Base-by-base conservation (phyloP, 2,888 invertebrate species). In the Lumbricus terrestris region DNA sequence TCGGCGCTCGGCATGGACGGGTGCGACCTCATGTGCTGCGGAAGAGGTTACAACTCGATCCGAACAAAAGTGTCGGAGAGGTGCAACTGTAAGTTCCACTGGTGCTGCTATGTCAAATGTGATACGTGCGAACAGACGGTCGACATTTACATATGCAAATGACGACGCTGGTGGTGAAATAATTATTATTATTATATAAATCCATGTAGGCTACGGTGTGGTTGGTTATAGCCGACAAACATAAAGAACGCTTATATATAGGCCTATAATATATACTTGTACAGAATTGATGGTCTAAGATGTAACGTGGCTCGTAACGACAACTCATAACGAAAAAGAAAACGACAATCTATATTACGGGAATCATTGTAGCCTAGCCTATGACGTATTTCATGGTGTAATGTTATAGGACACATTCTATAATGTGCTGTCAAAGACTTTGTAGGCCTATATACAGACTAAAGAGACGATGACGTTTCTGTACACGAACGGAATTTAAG, bases 31-130 rank as follows among this genome's bases (percentile, higher is more conserved):
- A 96, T 98, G 94, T 98, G 98, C 95, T 98, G 98, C 95, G 98
- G 98, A 23, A 96, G 98, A 91, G 98, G 98, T 47, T 98, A 98
- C 96, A 97, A 97, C 95, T 97, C 98, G 37, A 96, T 97, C 94
- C 97, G 97, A 94, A 96, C 96, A 91, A 94, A 93, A 90, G 96
- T 97, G 90, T 96, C 96, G 92, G 97, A 97, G 94, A 96, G 98
- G 92, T 98, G 98, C 95, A 96, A 97, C 94, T 98, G 98, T 96
- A 97, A 97, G 95, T 98, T 98, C 95, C 97, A 97, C 95, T 98
- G 98, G 98, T 99, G 98, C 96, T 98, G 98, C 95, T 96, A 97
- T 94, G 98, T 98, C 91, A 96, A 97, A 94, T 98, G 98, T 95
- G 97, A 97, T 95, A 97, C 97, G 90, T 98, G 98, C 95, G 96